Percentiles rank a stretch among this genome's conserved stretches.
Evolutionary conservation across 2,113 vertebrate genomes (phyloP).

Genomic region (Mastomys coucha): DNA sequence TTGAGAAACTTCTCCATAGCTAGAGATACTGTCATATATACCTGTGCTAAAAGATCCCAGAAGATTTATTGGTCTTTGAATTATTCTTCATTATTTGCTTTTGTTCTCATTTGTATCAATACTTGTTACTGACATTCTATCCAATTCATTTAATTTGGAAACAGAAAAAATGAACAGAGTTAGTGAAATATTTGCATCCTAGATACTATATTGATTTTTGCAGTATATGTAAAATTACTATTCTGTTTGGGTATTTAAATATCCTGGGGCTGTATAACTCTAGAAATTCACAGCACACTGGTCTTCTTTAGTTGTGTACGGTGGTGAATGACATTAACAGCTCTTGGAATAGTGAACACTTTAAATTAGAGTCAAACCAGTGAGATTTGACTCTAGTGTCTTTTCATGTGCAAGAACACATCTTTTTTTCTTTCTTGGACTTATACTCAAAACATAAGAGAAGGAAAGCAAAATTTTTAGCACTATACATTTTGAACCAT

Average conservation of each 20-base stretch:
- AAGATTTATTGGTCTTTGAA: slow-evolving; percentile 15
- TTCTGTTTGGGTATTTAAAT: slow-evolving; percentile 51
- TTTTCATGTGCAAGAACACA: slow-evolving; percentile 35
- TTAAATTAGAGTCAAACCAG: slow-evolving; percentile 44
- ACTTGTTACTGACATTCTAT: slow-evolving; percentile 36
- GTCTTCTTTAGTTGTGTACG: slow-evolving; percentile 40
- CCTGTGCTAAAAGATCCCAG: not conserved
- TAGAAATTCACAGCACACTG: slow-evolving; percentile 40
- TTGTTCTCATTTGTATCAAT: slow-evolving; percentile 42
- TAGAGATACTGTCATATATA: not conserved
- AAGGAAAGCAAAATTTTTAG: slow-evolving; percentile 69
- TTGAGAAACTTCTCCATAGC: not conserved
- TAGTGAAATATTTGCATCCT: slow-evolving; percentile 38
- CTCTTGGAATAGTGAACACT: slow-evolving; percentile 28
- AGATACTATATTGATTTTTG: not conserved
- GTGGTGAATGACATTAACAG: slow-evolving; percentile 19
- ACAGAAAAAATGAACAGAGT: slow-evolving; percentile 35
- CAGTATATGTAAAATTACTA: slow-evolving; percentile 50
- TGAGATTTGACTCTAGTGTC: not conserved
- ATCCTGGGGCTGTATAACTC: slow-evolving; percentile 10
- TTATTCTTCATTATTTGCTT: slow-evolving; percentile 13
- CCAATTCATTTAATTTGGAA: slow-evolving; percentile 19
- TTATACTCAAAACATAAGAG: slow-evolving; percentile 63
- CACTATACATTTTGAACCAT: slow-evolving; percentile 59
- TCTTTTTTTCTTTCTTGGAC: slow-evolving; percentile 62